Evolutionary conservation across 2,113 vertebrate genomes (phyloP), one percentile per base, ranked within the genome.

Genomic region (Zapus hudsonius): DNA sequence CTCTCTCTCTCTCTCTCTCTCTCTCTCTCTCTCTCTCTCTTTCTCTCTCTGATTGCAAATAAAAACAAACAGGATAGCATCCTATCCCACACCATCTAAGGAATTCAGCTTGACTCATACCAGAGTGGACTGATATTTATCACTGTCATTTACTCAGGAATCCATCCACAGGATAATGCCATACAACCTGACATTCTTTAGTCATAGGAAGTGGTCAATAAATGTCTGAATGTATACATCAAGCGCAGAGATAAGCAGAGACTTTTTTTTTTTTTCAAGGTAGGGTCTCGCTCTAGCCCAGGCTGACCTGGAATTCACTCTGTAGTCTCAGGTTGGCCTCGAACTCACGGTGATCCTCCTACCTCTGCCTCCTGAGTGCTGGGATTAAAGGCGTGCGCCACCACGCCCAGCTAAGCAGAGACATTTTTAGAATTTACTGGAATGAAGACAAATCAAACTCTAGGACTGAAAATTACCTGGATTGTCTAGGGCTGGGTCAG

Each of bases 341-440:
- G n/a, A n/a, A n/a, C n/a, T n/a, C n/a, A n/a, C n/a, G n/a, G n/a
- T n/a, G n/a, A n/a, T n/a, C n/a, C n/a, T n/a, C n/a, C n/a, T n/a
- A n/a, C n/a, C n/a, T n/a, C n/a, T n/a, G n/a, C n/a, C n/a, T n/a
- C n/a, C n/a, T n/a, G n/a, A n/a, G n/a, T n/a, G n/a, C n/a, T n/a
- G n/a, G n/a, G n/a, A n/a, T n/a, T n/a, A n/a, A n/a, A n/a, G n/a
- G n/a, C n/a, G n/a, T n/a, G n/a, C n/a, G n/a, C n/a, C n/a, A n/a
- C n/a, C n/a, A n/a, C n/a, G n/a, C n/a, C n/a, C n/a, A n/a, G n/a
- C n/a, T 38, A 42, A 67, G 20, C 47, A 81, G 90, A 84, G 55
- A 57, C 36, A 3, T 15, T 86, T 52, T 94, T 74, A 89, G 47
- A 61, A 66, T n/a, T 90, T 74, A 84, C 89, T 84, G 82, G 59